Base-by-base conservation (phyloP, 2,888 invertebrate species). In the Campoletis raptor region DNA sequence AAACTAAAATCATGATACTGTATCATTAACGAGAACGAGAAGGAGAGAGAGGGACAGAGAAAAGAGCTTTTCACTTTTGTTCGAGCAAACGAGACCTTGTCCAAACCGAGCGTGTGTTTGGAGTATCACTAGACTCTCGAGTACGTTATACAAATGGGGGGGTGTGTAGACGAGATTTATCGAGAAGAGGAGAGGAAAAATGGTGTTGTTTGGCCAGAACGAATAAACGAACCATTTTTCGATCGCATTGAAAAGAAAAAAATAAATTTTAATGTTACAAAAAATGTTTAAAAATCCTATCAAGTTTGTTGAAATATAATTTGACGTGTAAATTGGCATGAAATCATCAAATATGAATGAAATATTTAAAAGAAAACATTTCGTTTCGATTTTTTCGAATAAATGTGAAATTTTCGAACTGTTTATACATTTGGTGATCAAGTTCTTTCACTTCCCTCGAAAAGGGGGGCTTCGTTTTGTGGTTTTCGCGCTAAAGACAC, bases 1-100 rank as follows among this genome's bases (percentile, higher is more conserved):
- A 91, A 90, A 90, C 92, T 93, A 92, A 94, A 93, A 94, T 94
- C 94, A 93, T 93, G 93, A 94, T 94, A 93, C 92, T 89, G 91
- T 92, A 67, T 85, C 79, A 61, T 70, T 79, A 67, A 80, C 69
- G 72, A 77, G 57, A 78, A 24, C 40, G 52, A 57, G 30, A 61
- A 37, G 52, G 52, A 18, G 70, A 70, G 12, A 36, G 48, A 52
- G 45, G 15, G 37, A 48, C 40, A 78, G 74, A 76, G 37, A 45
- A 69, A 61, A 79, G 42, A 90, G 90, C 90, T 89, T 66, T 67
- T 89, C 86, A 89, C 91, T 91, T 91, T 93, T 92, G 92, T 92
- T 91, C 87, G 83, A 12, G 37, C 66, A 66, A 83, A 85, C 89
- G 69, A 83, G 64, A 72, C 77, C 79, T 73, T 81, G 45, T 30